Evolutionary conservation across 2,888 invertebrate species (phyloP).

Genomic region (Eutolmus rufibarbis): DNA sequence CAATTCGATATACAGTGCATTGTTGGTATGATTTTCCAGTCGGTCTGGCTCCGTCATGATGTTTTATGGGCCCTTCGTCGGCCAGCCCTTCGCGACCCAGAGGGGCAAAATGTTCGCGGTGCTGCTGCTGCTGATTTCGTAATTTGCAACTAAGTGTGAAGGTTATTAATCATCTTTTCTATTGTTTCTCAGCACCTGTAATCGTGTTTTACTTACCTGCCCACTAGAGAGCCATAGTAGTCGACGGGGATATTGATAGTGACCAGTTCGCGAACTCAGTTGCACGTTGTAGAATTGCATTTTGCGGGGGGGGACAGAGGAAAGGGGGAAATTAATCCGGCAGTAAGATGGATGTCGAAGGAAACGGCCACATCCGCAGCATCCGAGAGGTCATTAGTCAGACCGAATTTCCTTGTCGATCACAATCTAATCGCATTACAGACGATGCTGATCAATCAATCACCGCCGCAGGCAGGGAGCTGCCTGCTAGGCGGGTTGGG

Average conservation of each 20-base stretch:
- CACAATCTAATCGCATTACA: neutral
- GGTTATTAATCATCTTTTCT: neutral
- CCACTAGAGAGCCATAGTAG: neutral
- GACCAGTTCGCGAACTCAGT: neutral
- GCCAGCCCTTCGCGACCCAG: neutral
- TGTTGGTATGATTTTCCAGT: neutral
- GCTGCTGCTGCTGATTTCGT: neutral
- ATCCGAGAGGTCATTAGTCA: neutral
- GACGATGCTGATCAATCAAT: neutral
- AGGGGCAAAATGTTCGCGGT: neutral
- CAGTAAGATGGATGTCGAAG: neutral
- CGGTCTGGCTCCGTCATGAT: neutral
- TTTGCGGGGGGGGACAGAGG: neutral
- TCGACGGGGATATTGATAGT: neutral
- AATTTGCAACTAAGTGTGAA: neutral
- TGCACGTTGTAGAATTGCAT: neutral
- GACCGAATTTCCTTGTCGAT: neutral
- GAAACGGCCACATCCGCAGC: neutral
- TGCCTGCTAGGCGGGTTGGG: neutral
- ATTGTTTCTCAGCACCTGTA: neutral
- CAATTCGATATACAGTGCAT: neutral
- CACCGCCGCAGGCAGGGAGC: neutral
- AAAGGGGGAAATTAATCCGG: neutral
- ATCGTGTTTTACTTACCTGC: neutral
- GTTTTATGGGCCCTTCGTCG: neutral